Evolutionary conservation across 2,888 invertebrate genomes (phyloP), one percentile per base, ranked within the genome.

Genomic region (Mythimna lalbum): DNA sequence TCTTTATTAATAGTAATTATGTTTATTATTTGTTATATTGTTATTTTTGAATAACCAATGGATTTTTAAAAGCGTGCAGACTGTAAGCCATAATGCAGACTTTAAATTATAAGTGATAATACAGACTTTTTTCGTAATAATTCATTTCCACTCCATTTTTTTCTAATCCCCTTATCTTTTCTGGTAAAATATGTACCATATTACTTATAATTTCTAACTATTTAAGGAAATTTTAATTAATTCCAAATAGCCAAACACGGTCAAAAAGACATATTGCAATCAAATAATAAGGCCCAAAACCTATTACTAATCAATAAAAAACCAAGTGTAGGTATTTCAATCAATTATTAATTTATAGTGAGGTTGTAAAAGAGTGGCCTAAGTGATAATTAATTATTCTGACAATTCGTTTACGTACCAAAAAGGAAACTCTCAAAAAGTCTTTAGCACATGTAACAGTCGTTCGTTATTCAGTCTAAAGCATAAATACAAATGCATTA

Each of bases 391-490:
- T 62, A 55, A 71, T 76, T 72, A 31, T 50, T 66, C 62, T 69
- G 63, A 43, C 69, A 73, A 75, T 71, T 75, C 55, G 63, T 68
- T 72, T 59, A 73, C 65, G 36, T 84, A 75, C 74, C 71, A 80
- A 78, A 83, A 83, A 76, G 86, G 87, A 90, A 88, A 91, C 78
- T 76, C 83, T 89, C 88, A 87, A 90, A 93, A 92, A 91, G 71
- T 74, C 61, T 92, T 94, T 93, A 94, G 94, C 94, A 93, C 94
- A 90, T 86, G 66, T 86, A 89, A 82, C 93, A 93, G 93, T 93
- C 92, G 85, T 84, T 88, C 78, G 82, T 86, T 86, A 76, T 82
- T 93, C 92, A 94, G 93, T 93, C 93, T 89, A 87, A 88, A 90
- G 86, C 87, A 89, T 88, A 86, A 86, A 91, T 91, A 88, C 81